Base-by-base conservation (phyloP, 2,888 invertebrate genomes). In the Rhagonycha fulva region DNA sequence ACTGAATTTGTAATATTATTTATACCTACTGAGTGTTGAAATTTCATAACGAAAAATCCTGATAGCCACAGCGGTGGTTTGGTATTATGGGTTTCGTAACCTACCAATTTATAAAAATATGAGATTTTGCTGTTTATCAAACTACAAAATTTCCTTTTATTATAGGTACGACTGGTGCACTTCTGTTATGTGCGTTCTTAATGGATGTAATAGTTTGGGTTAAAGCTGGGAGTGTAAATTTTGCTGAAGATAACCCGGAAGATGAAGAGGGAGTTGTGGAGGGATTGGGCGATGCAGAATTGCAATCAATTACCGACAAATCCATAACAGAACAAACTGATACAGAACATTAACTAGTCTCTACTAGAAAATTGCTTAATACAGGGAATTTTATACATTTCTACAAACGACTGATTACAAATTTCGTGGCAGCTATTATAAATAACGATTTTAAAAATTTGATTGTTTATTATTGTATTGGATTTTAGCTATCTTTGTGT, bases 181-280 rank as follows among this genome's bases (percentile, higher is more conserved):
- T 97, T 78, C 93, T 97, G 91, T 91, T 95, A 84, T 90, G 95
- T 74, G 97, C 96, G 76, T 97, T 96, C 87, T 90, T 96, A 81
- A 95, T 96, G 88, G 97, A 97, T 89, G 86, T 96, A 82, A 90
- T 96, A 70, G 96, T 97, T 28, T 97, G 96, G 95, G 94, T 94
- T 85, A 95, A 95, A 87, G 96, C 96, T 63, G 94, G 94, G 73
- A 94, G 94, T 84, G 96, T 97, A 81, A 91, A 89, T 82, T 92
- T 93, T 82, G 90, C 90, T 0, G 92, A 92, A 78, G 92, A 92
- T 77, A 91, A 90, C 79, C 88, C 88, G 72, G 87, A 87, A 32
- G 87, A 88, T 67, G 88, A 88, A 74, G 89, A 87, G 79, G 47
- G 47, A 47, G 47, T 5, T n/a, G 47, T 7, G 3, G 47, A 47